Conservation (phyloP, 2,113 vertebrate species). For the Cynocephalus volans region DNA sequence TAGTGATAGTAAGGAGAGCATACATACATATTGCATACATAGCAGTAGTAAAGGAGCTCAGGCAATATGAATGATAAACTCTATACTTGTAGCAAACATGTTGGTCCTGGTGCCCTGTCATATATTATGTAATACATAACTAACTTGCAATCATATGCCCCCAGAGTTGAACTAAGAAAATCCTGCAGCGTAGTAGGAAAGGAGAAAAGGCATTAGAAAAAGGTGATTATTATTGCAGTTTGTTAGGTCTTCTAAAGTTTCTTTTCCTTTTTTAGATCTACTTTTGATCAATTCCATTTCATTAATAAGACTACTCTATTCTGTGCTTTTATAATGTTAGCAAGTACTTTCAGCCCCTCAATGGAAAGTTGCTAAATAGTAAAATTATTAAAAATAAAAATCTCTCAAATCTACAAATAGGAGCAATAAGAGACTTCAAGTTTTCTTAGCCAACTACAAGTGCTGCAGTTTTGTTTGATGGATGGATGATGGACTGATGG, state of each 20-base stretch:
- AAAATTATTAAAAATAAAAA: neutral
- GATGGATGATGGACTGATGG: fast-evolving
- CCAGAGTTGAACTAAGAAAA: neutral
- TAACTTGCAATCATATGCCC: no score
- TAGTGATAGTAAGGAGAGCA: neutral
- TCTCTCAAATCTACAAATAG: neutral
- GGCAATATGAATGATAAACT: fast-evolving
- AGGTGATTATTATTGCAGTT: neutral
- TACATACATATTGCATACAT: no score
- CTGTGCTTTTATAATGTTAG: neutral
- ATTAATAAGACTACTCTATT: neutral
- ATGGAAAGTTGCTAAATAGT: neutral
- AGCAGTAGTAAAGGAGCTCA: neutral
- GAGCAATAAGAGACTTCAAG: conserved; percentile 66
- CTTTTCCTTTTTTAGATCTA: neutral
- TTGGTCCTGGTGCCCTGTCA: neutral
- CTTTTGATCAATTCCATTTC: neutral
- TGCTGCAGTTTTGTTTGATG: neutral
- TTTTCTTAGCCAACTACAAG: conserved; percentile 76
- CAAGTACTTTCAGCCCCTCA: neutral
- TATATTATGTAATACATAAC: fast-evolving
- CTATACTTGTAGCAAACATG: fast-evolving
- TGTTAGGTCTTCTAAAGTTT: neutral
- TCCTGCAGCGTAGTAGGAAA: neutral
- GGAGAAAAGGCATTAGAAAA: neutral